Evolutionary conservation across 2,113 vertebrate genomes (phyloP).

Genomic region (Apistogramma diplotaenia): DNA sequence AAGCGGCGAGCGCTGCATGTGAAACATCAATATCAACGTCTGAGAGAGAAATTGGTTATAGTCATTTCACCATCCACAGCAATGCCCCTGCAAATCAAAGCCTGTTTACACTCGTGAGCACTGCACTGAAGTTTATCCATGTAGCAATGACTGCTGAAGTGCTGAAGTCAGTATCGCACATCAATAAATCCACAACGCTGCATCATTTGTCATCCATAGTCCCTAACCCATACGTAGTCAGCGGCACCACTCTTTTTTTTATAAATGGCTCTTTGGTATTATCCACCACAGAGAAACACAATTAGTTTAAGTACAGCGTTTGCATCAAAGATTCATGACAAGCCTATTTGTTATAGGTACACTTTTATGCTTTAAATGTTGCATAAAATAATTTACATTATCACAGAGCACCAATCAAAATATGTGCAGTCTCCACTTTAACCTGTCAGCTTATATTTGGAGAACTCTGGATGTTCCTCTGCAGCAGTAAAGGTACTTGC

Average conservation of each 20-base stretch:
- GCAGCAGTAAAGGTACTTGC: neutral
- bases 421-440: constrained; percentile 21
- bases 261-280: constrained; percentile 41
- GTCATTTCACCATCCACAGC: constrained; percentile 15
- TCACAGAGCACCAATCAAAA: constrained; percentile 44
- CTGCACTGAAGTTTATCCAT: constrained; percentile 29
- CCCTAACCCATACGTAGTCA: constrained; percentile 9
- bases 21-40: constrained; percentile 48
- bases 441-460: neutral
- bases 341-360: constrained; percentile 45
- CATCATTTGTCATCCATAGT: constrained; percentile 40
- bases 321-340: constrained; percentile 41
- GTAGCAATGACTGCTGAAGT: constrained; percentile 28
- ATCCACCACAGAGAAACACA: constrained; percentile 53
- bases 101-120: constrained; percentile 25
- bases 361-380: constrained; percentile 50
- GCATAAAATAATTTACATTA: constrained; percentile 41
- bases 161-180: constrained; percentile 36
- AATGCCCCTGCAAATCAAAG: constrained; percentile 43
- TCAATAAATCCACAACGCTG: constrained; percentile 33
- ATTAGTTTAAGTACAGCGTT: constrained; percentile 60
- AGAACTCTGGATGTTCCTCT: neutral
- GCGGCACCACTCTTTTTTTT: constrained; percentile 22
- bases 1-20: constrained; percentile 10
- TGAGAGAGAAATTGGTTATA: constrained; percentile 31